Percentiles rank a stretch among this genome's conserved stretches.
phyloP scores from a whole-genome alignment of 2,113 vertebrate species.

The Illadopsis cleaveri region DNA sequence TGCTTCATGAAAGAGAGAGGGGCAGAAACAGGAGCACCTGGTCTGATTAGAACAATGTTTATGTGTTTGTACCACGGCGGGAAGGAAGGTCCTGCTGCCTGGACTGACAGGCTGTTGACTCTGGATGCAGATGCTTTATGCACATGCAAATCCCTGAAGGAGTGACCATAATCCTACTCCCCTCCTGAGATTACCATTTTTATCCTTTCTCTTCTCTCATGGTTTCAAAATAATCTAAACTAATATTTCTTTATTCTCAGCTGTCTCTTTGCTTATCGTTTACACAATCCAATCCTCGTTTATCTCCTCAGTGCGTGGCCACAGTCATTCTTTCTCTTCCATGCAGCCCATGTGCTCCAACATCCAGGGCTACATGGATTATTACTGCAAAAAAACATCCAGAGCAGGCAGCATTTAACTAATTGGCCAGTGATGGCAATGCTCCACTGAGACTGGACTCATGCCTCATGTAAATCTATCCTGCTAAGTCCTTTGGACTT shows the following conservation, averaged over 20 bases:
- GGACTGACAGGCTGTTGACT: background rate
- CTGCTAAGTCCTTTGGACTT: background rate
- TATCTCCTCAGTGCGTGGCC: background rate
- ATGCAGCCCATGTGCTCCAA: background rate
- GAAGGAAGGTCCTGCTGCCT: background rate
- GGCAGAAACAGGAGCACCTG: background rate
- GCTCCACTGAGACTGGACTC: background rate
- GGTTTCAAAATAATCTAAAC: slow-evolving; percentile 1
- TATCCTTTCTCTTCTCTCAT: background rate
- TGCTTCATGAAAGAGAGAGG: background rate
- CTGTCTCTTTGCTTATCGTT: background rate
- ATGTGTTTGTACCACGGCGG: background rate
- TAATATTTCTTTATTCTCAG: slow-evolving; percentile 17
- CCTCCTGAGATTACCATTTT: slow-evolving; percentile 12
- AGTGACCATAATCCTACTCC: background rate
- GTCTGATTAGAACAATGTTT: background rate
- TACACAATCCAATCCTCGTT: background rate
- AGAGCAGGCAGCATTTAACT: background rate
- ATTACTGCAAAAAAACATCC: background rate
- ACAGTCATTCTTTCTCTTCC: background rate
- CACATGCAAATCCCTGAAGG: background rate
- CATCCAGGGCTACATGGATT: background rate
- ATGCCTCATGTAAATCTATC: background rate
- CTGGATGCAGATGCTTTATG: background rate
- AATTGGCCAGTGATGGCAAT: background rate